These are phyloP conservation scores for Myripristis jacobus DNA, from an alignment of 2,797 vertebrate genomes.

Conservation along the genomic window DNA sequence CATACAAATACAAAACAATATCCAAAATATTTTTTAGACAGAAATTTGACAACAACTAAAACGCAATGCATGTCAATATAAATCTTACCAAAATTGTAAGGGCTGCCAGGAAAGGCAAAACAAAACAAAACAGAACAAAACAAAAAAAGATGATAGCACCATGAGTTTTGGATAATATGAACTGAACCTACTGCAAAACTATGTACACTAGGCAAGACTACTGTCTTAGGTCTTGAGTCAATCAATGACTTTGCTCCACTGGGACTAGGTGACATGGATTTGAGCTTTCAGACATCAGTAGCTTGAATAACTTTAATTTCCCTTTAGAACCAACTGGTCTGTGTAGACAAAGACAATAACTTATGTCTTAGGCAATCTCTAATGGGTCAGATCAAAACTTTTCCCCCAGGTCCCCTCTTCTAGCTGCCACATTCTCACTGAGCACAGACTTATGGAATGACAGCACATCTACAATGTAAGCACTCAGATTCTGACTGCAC, in stretches of 20 bases:
- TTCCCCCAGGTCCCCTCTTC: constrained; percentile 57
- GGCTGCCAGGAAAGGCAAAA: constrained; percentile 39
- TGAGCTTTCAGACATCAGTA: constrained; percentile 80
- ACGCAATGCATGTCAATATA: constrained; percentile 58
- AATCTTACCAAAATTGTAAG: constrained; percentile 48
- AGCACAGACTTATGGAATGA: constrained; percentile 62
- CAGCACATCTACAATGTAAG: constrained; percentile 68
- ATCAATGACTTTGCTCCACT: constrained; percentile 65
- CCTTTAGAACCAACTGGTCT: constrained; percentile 45
- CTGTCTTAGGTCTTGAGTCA: constrained; percentile 40
- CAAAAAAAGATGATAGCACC: constrained; percentile 75
- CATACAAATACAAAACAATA: constrained; percentile 55
- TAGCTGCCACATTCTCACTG: constrained; percentile 50
- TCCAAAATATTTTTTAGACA: constrained; percentile 60
- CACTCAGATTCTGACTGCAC: constrained; percentile 68
- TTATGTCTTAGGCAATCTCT: constrained; percentile 49
- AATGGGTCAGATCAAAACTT: constrained; percentile 58
- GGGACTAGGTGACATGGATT: constrained; percentile 82
- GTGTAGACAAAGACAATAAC: constrained; percentile 34
- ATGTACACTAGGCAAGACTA: constrained; percentile 65
- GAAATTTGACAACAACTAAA: constrained; percentile 54
- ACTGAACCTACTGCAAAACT: constrained; percentile 68
- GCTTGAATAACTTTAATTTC: constrained; percentile 47
- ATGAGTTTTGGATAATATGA: constrained; percentile 69
- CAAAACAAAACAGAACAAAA: too few species aligned